A percentile compares a stretch with the other conserved stretches of the same genome.
phyloP scores from a whole-genome alignment of 2,113 vertebrate species.

The Nesoenas mayeri region DNA sequence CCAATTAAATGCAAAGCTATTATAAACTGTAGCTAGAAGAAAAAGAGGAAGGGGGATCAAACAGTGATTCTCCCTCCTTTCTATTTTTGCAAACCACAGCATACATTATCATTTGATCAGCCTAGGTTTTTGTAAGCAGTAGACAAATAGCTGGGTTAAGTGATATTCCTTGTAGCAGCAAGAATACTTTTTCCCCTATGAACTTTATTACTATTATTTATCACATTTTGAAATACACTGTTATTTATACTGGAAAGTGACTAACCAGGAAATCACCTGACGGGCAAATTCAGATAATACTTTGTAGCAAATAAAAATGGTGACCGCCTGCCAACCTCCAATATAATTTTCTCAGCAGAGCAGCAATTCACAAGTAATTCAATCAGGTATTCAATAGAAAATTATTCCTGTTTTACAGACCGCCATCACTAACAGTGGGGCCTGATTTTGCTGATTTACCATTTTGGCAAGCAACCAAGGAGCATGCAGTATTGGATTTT shows the following conservation, averaged over 20 bases:
- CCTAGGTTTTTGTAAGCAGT: not conserved
- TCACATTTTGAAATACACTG: slow-evolving; percentile 36
- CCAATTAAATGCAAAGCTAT: slow-evolving; percentile 29
- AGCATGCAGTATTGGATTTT: not conserved
- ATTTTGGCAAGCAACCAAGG: slow-evolving; percentile 12
- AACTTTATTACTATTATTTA: slow-evolving; percentile 61
- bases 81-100: not conserved
- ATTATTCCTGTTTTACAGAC: slow-evolving; percentile 56
- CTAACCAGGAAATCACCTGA: slow-evolving; percentile 42
- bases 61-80: not conserved
- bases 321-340: slow-evolving; percentile 40
- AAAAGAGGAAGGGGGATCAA: not conserved
- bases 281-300: slow-evolving; percentile 45
- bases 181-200: not conserved
- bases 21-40: slow-evolving; percentile 48
- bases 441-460: slow-evolving; percentile 40
- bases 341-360: slow-evolving; percentile 57
- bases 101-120: slow-evolving; percentile 11
- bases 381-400: slow-evolving; percentile 64
- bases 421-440: slow-evolving; percentile 6
- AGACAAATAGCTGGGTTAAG: slow-evolving; percentile 40
- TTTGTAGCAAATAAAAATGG: slow-evolving; percentile 49
- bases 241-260: slow-evolving; percentile 31
- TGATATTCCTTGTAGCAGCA: slow-evolving; percentile 16
- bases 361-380: slow-evolving; percentile 61